A percentile compares a stretch with the other conserved stretches of the same genome.
Evolutionary conservation across 2,113 vertebrate species (phyloP).

Genomic region (Ptychochromis oligacanthus): DNA sequence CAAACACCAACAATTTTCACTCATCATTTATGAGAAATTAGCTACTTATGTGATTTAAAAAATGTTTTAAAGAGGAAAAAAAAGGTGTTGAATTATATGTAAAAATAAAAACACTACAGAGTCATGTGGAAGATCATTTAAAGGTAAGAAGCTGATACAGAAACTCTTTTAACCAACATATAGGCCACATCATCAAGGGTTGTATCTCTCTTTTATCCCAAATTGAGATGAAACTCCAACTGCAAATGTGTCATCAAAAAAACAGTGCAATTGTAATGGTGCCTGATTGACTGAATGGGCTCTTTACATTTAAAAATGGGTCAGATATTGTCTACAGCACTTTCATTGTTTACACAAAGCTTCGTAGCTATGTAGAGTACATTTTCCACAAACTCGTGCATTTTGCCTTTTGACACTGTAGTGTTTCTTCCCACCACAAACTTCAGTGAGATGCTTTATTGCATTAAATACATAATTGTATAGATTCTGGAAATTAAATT

Average conservation of each 20-base stretch:
- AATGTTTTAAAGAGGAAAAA: not conserved
- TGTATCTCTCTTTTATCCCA: not conserved
- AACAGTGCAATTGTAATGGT: not conserved
- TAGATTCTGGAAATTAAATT: not conserved
- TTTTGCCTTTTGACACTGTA: not conserved
- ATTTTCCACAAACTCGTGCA: not conserved
- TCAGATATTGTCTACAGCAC: not conserved
- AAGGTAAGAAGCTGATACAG: not conserved
- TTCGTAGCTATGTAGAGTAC: not conserved
- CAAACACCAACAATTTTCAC: not conserved
- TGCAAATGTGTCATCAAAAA: not conserved
- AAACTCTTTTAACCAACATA: not conserved
- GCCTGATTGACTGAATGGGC: not conserved
- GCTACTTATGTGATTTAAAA: rapidly evolving
- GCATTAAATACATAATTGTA: not conserved
- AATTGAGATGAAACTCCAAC: not conserved
- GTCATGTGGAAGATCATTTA: not conserved
- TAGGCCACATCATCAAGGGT: not conserved
- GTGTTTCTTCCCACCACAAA: not conserved
- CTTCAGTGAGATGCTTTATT: not conserved
- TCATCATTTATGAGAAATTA: rapidly evolving
- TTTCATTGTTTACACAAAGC: not conserved
- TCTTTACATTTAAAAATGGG: rapidly evolving
- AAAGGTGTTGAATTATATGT: not conserved
- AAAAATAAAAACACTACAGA: not conserved